Evolutionary conservation across 2,888 invertebrate genomes (phyloP).

Genomic region (Exocentrus adspersus): DNA sequence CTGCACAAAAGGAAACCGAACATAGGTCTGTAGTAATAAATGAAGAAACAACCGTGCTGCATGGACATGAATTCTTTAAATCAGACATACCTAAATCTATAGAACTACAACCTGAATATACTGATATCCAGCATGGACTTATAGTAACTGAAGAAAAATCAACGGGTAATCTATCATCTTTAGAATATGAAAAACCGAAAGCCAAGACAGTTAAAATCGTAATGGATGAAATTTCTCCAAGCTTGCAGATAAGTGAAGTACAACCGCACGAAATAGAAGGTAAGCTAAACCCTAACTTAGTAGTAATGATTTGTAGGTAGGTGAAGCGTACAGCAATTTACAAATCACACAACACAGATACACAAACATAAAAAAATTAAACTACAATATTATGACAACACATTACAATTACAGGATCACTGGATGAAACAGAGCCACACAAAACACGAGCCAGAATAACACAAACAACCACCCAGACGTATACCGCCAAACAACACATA

Average conservation of each 20-base stretch:
- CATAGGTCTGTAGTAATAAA: slow-evolving; percentile 63
- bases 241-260: slow-evolving; percentile 64
- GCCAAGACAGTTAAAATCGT: slow-evolving; percentile 62
- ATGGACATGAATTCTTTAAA: slow-evolving; percentile 55
- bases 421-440: slow-evolving; percentile 61
- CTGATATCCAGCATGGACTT: slow-evolving; percentile 61
- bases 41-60: slow-evolving; percentile 59
- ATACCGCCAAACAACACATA: slow-evolving; percentile 59
- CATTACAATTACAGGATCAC: slow-evolving; percentile 58
- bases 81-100: slow-evolving; percentile 49
- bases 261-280: slow-evolving; percentile 64
- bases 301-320: slow-evolving; percentile 31
- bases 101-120: slow-evolving; percentile 49
- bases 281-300: slow-evolving; percentile 58
- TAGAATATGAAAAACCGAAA: slow-evolving; percentile 61
- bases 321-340: slow-evolving; percentile 37
- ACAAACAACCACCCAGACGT: slow-evolving; percentile 55
- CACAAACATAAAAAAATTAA: slow-evolving; percentile 30
- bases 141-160: slow-evolving; percentile 65
- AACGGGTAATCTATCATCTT: slow-evolving; percentile 64
- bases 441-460: slow-evolving; percentile 60
- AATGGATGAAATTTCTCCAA: slow-evolving; percentile 59
- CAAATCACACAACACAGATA: slow-evolving; percentile 40
- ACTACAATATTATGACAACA: slow-evolving; percentile 25
- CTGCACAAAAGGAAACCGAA: slow-evolving; percentile 62